phyloP scores from a whole-genome alignment of 1,140 invertebrate genomes.

The Semibalanus balanoides region DNA sequence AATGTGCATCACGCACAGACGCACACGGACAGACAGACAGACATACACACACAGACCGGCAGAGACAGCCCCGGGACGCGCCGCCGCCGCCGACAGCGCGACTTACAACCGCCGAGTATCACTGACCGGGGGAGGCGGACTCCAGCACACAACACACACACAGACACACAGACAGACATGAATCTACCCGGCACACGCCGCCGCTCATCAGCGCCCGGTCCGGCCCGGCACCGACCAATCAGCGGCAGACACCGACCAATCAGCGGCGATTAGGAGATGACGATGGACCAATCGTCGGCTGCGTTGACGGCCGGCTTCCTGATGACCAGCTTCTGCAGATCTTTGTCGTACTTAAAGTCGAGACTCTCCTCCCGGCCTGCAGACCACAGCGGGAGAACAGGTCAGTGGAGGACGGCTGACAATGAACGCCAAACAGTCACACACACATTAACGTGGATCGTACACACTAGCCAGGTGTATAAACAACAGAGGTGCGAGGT shows the following conservation, averaged over 20 bases:
- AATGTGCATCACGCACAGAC: too few relatives aligned
- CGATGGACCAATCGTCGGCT: slow-evolving; percentile 58
- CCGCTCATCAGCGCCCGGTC: background rate
- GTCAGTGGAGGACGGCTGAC: too few relatives aligned
- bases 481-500: too few relatives aligned
- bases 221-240: background rate
- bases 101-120: too few relatives aligned
- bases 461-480: too few relatives aligned
- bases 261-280: slow-evolving; percentile 29
- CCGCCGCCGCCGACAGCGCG: too few relatives aligned
- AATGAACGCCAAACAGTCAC: too few relatives aligned
- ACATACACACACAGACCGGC: too few relatives aligned
- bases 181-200: background rate
- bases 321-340: slow-evolving; percentile 39
- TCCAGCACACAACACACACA: background rate
- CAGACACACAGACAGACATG: background rate
- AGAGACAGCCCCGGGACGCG: too few relatives aligned
- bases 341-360: background rate
- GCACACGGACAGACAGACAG: too few relatives aligned
- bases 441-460: too few relatives aligned
- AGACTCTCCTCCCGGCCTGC: background rate
- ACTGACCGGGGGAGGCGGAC: background rate
- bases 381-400: too few relatives aligned
- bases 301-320: slow-evolving; percentile 72
- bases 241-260: background rate